Evolutionary conservation across 2,113 vertebrate genomes (phyloP), one percentile per base, ranked within the genome.

Genomic region (Natator depressus): DNA sequence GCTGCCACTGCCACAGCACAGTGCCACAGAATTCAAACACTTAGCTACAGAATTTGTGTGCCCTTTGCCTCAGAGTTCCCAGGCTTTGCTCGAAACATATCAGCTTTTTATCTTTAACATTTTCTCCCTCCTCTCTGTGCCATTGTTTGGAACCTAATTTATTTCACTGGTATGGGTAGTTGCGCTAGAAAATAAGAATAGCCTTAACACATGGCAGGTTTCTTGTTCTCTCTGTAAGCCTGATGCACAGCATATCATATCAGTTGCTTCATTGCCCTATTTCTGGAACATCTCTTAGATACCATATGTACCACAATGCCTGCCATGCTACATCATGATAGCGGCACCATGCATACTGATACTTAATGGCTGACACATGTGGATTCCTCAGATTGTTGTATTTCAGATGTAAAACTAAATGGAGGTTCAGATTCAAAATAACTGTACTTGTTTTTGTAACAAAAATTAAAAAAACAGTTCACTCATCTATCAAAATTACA

Each of bases 251-350:
- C 80, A 65, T 55, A 47, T 91, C 13, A 16, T 91, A 85, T 46
- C 35, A 89, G 8, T 91, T 92, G 3, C 46, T 91, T 96, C 42
- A 82, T 87, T 86, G 17, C 82, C 89, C 20, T 89, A 35, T 93
- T 92, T 96, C 89, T 75, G n/a, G 84, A 82, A 93, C 93, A 80
- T 49, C 84, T 93, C 94, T 65, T 83, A 88, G 57, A 86, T 50
- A 83, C 27, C 4, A 51, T 2, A 38, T 0, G 12, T 47, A 87
- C 79, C 79, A 87, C 47, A 82, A 96, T 90, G 47, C 80, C 62
- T 84, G 51, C 25, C 6, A 59, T 85, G 94, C 93, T 92, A 93
- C 2, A 4, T 88, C 57, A n/a, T 87, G 20, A 9, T 22, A 49
- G 5, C 1, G 9, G 53, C 53, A 42, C 53, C 29, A 16, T 7